Conservation (phyloP, 1,140 invertebrate genomes). For the Trinorchestia longiramus region DNA sequence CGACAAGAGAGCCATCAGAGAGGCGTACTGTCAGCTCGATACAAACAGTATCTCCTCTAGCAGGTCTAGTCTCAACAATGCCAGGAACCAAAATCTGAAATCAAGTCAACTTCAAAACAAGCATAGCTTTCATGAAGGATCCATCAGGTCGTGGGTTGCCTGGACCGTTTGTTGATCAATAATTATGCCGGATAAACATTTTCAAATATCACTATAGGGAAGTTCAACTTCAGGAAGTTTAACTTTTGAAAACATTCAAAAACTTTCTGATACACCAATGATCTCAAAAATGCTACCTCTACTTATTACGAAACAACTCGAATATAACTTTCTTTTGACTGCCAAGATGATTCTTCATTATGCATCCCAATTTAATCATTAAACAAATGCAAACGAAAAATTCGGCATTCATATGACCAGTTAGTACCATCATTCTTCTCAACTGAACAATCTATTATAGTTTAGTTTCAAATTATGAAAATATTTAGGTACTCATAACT, state of each 20-base stretch:
- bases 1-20: slow-evolving; percentile 33
- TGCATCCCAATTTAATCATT: not conserved
- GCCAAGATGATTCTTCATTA: not conserved
- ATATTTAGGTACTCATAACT: too few relatives aligned
- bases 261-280: not conserved
- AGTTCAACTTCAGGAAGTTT: not conserved
- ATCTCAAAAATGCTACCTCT: not conserved
- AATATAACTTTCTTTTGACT: not conserved
- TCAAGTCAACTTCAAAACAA: not conserved
- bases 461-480: too few relatives aligned
- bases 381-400: not conserved
- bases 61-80: slow-evolving; percentile 12
- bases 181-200: not conserved
- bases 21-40: slow-evolving; percentile 19
- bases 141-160: too few relatives aligned
- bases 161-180: too few relatives aligned
- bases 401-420: not conserved
- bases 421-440: too few relatives aligned
- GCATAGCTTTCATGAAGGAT: not conserved
- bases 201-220: not conserved
- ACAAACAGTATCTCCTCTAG: slow-evolving; percentile 1
- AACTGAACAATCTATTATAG: too few relatives aligned
- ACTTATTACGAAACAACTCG: not conserved
- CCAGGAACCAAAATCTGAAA: not conserved
- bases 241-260: not conserved